Evolutionary conservation across 35 echinoderm and acorn worm species (phyloP).

Genomic region (Holothuria glaberrima): DNA sequence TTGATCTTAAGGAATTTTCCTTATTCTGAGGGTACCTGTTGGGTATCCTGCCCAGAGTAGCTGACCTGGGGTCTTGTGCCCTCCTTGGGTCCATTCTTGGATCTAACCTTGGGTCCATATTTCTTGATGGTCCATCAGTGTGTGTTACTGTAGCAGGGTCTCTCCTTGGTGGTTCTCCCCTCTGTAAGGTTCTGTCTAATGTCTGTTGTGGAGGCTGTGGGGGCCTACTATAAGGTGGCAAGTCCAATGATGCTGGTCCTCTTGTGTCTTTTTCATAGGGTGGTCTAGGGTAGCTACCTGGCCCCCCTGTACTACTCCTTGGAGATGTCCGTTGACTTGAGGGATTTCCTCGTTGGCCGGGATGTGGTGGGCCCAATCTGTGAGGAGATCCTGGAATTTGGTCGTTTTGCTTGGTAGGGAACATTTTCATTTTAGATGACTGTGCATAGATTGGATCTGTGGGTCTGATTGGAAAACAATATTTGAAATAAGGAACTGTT

Average conservation of each 20-base stretch:
- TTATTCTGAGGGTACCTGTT: conserved; percentile 41
- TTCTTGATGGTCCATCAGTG: conserved; percentile 33
- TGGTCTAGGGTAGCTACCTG: conserved; percentile 11
- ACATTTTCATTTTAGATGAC: conserved; percentile 55
- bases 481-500: neutral
- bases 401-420: conserved; percentile 25
- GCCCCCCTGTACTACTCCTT: neutral
- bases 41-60: conserved; percentile 42
- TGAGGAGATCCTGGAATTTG: conserved; percentile 5
- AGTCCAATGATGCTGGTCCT: neutral
- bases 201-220: neutral
- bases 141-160: conserved; percentile 1
- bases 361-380: neutral
- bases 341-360: neutral
- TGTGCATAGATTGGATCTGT: conserved; percentile 75
- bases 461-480: conserved; percentile 13
- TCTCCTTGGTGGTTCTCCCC: conserved; percentile 40
- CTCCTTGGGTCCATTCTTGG: conserved; percentile 48
- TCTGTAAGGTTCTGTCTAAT: conserved; percentile 12
- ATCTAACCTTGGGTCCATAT: neutral
- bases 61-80: conserved; percentile 53
- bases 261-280: conserved; percentile 14
- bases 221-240: conserved; percentile 42
- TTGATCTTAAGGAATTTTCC: conserved; percentile 16
- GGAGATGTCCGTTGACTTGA: neutral